Conservation (phyloP, 2,888 invertebrate species). For the Rotaria magnacalcarata region DNA sequence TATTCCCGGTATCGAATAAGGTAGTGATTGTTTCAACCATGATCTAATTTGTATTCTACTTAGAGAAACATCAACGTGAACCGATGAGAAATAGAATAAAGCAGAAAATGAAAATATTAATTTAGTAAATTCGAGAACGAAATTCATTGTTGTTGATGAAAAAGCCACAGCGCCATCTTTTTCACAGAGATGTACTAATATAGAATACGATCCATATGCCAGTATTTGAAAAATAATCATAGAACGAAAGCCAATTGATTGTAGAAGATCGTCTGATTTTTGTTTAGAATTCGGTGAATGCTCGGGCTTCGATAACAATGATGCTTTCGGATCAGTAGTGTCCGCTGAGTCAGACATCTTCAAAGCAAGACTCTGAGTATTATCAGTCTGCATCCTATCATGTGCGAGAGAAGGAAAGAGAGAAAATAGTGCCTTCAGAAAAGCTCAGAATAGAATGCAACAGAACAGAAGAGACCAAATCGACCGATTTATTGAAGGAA, state of each 20-base stretch:
- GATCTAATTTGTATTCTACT: neutral
- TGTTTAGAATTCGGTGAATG: no score
- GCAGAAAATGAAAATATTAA: constrained; percentile 20
- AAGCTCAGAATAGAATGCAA: no score
- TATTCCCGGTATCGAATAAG: constrained; percentile 52
- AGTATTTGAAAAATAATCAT: neutral
- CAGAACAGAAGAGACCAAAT: no score
- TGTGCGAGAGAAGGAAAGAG: no score
- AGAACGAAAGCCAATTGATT: neutral
- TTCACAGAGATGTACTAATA: neutral
- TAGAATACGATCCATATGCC: neutral
- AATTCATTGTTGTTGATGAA: neutral
- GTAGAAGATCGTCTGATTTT: neutral
- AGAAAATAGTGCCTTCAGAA: no score
- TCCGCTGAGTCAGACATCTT: no score
- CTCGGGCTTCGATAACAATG: no score
- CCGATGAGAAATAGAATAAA: neutral
- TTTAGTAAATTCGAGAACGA: constrained; percentile 38
- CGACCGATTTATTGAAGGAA: no score
- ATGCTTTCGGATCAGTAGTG: no score
- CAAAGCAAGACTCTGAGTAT: no score
- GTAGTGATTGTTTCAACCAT: constrained; percentile 18
- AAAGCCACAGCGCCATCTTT: neutral
- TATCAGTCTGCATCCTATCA: no score
- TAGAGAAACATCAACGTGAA: neutral